Evolutionary conservation across 2,113 vertebrate species (phyloP).

Genomic region (Dromiciops gliroides): DNA sequence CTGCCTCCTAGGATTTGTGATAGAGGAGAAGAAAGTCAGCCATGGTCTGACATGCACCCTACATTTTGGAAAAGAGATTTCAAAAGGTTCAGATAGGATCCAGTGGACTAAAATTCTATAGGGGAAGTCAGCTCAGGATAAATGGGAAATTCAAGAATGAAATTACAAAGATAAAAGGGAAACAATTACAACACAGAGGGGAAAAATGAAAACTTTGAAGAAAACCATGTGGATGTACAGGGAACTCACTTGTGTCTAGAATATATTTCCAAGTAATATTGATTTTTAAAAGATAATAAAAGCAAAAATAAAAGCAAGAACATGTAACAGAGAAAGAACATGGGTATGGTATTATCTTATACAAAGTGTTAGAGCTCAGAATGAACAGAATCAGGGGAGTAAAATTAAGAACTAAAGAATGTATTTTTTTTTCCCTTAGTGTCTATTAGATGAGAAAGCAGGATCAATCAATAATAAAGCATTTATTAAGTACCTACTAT

Average conservation of each 20-base stretch:
- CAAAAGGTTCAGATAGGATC: neutral
- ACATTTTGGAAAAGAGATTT: neutral
- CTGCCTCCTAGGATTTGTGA: neutral
- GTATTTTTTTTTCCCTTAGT: neutral
- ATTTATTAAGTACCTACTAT: neutral
- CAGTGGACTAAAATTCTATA: neutral
- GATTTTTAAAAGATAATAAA: neutral
- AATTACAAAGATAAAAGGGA: neutral
- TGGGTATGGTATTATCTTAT: neutral
- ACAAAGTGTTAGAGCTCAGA: neutral
- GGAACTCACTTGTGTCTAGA: neutral
- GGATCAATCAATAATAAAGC: neutral
- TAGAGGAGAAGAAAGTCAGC: neutral
- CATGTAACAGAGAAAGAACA: neutral
- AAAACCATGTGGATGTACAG: neutral
- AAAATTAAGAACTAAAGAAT: neutral
- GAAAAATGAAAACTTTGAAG: neutral
- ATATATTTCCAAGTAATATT: neutral
- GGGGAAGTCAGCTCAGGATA: neutral
- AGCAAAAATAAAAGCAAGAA: neutral
- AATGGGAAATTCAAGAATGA: neutral
- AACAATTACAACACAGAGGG: neutral
- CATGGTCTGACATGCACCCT: too few species aligned
- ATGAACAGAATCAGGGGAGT: neutral
- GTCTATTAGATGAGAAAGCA: neutral